phyloP scores from a whole-genome alignment of 23 tunicate species.

The Pegea sp. region DNA sequence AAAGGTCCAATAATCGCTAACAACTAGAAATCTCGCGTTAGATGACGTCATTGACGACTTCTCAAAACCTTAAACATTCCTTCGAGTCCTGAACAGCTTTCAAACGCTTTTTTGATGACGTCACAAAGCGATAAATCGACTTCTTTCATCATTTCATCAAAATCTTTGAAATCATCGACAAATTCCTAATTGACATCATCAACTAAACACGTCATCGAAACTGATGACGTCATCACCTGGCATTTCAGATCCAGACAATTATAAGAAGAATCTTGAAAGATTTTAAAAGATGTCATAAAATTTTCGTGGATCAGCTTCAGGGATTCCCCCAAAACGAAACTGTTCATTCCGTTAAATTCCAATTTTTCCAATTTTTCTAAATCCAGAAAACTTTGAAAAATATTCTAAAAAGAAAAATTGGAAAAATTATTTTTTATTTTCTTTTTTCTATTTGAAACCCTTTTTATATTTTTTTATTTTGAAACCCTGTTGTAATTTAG shows the following conservation, averaged over 20 bases:
- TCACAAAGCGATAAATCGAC: conserved; percentile 43
- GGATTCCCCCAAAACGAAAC: conserved; percentile 50
- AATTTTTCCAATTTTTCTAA: conserved; percentile 58
- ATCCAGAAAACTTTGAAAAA: conserved; percentile 59
- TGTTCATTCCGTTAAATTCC: conserved; percentile 73
- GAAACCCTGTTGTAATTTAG: no score
- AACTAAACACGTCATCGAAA: no score
- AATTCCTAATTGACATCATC: no score
- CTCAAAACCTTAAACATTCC: conserved; percentile 66
- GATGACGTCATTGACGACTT: not conserved
- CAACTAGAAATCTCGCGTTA: conserved; percentile 37
- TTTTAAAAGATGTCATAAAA: conserved; percentile 44
- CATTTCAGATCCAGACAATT: conserved; percentile 42
- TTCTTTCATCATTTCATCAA: conserved; percentile 26
- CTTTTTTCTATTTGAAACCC: no score
- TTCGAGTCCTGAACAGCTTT: conserved; percentile 67
- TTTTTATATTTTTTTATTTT: no score
- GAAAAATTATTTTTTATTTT: no score
- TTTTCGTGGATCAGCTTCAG: conserved; percentile 28
- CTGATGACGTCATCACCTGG: no score
- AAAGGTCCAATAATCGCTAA: conserved; percentile 64
- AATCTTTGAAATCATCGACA: conserved; percentile 17
- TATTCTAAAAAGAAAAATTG: conserved; percentile 16
- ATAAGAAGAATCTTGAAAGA: conserved; percentile 49
- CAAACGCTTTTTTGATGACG: conserved; percentile 40